Conservation (phyloP, 2,113 vertebrate genomes). For the Agapornis roseicollis region DNA sequence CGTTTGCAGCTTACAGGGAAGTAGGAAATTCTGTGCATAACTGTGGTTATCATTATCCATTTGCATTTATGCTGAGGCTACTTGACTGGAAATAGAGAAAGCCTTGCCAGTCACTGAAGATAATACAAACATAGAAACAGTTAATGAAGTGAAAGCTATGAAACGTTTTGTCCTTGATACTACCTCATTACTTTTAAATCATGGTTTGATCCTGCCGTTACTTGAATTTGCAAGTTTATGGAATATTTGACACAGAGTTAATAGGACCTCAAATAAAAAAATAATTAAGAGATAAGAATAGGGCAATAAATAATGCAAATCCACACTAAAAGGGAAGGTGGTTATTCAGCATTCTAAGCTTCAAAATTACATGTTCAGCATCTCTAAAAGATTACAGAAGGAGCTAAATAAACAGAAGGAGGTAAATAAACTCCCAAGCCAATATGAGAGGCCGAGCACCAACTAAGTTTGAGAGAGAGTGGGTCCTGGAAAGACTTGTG, state of each 20-base stretch:
- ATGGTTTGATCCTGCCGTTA: neutral
- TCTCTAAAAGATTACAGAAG: neutral
- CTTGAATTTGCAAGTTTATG: conserved; percentile 25
- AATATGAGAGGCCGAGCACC: neutral
- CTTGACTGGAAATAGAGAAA: neutral
- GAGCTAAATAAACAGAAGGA: neutral
- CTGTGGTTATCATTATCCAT: neutral
- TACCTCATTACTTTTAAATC: neutral
- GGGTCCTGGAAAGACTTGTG: neutral
- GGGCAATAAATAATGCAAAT: conserved; percentile 4
- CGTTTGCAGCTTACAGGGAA: neutral
- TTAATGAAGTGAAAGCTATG: neutral
- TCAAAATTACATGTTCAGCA: neutral
- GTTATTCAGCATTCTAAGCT: neutral
- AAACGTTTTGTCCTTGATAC: neutral
- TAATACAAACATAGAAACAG: neutral
- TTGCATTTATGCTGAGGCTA: neutral
- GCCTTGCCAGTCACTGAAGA: neutral
- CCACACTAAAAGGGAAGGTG: neutral
- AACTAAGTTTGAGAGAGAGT: neutral
- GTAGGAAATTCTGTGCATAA: neutral
- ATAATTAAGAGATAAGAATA: neutral
- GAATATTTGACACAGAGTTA: conserved; percentile 23
- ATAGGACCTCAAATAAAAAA: neutral
- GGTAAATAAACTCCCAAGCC: neutral